phyloP scores from a whole-genome alignment of 2,113 vertebrate genomes.

The Rhea pennata region DNA sequence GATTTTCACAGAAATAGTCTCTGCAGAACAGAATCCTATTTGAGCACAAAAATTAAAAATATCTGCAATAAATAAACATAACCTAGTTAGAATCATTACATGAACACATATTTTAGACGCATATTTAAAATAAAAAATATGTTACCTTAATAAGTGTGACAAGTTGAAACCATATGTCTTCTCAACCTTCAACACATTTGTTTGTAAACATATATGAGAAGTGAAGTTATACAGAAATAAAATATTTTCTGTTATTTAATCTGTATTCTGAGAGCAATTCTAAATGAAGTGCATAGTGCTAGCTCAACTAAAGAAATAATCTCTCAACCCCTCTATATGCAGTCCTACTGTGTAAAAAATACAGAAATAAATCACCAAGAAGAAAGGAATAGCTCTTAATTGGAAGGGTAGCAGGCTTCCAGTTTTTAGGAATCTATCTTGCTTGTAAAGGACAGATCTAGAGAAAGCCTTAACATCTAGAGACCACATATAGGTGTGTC shows the following conservation, averaged over 20 bases:
- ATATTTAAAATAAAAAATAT: slow-evolving; percentile 25
- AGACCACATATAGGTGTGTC: neutral
- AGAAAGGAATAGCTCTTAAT: neutral
- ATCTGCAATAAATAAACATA: slow-evolving; percentile 29
- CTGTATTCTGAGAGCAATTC: neutral
- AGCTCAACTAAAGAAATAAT: neutral
- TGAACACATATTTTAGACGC: neutral
- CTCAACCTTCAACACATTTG: slow-evolving; percentile 62
- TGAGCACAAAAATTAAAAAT: slow-evolving; percentile 13
- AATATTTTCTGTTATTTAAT: slow-evolving; percentile 52
- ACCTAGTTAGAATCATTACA: neutral
- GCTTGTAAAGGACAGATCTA: neutral
- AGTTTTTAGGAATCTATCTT: neutral
- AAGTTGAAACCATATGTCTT: slow-evolving; percentile 61
- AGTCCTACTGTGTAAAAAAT: neutral
- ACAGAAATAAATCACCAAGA: neutral
- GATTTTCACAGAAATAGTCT: slow-evolving; percentile 29
- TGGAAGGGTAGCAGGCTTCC: neutral
- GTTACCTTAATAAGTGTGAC: slow-evolving; percentile 59
- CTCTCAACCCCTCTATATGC: neutral
- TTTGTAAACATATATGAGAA: slow-evolving; percentile 67
- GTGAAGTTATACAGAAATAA: slow-evolving; percentile 54
- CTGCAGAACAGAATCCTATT: slow-evolving; percentile 31
- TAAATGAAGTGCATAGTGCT: neutral
- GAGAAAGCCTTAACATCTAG: neutral